phyloP scores from a whole-genome alignment of 1,140 invertebrate genomes.

The Charaxes varanes region DNA sequence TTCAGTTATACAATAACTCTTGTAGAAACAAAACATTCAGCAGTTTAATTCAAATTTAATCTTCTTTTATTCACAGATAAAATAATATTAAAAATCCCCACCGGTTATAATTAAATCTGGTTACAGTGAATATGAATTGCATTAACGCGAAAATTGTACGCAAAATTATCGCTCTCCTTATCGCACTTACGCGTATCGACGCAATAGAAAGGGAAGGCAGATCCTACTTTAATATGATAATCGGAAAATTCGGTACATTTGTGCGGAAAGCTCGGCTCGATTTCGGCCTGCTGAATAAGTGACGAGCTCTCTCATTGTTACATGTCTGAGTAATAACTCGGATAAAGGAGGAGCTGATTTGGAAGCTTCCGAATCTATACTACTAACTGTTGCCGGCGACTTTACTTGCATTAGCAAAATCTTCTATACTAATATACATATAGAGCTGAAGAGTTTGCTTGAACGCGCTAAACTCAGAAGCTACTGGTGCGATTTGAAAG shows the following conservation, averaged over 20 bases:
- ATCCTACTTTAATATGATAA: slow-evolving; percentile 56
- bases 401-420: no score
- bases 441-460: no score
- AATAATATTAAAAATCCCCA: slow-evolving; percentile 14
- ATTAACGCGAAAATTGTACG: slow-evolving; percentile 20
- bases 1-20: no score
- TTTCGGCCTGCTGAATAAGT: slow-evolving; percentile 38
- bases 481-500: no score
- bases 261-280: slow-evolving; percentile 35
- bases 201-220: slow-evolving; percentile 17
- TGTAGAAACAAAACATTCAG: no score
- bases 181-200: slow-evolving; percentile 1
- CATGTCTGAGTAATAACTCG: slow-evolving; percentile 31
- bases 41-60: no score
- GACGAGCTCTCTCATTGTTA: slow-evolving; percentile 38
- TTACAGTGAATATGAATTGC: slow-evolving; percentile 23
- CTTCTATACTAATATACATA: no score
- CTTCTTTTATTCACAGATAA: no score
- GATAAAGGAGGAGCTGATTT: slow-evolving; percentile 23
- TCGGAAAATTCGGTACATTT: slow-evolving; percentile 44
- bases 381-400: no score
- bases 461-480: no score
- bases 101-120: slow-evolving; percentile 26
- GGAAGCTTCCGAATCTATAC: slow-evolving; percentile 10
- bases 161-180: slow-evolving; percentile 14